Evolutionary conservation across 2,888 invertebrate genomes (phyloP).

Genomic region (Ophion slaviceki): DNA sequence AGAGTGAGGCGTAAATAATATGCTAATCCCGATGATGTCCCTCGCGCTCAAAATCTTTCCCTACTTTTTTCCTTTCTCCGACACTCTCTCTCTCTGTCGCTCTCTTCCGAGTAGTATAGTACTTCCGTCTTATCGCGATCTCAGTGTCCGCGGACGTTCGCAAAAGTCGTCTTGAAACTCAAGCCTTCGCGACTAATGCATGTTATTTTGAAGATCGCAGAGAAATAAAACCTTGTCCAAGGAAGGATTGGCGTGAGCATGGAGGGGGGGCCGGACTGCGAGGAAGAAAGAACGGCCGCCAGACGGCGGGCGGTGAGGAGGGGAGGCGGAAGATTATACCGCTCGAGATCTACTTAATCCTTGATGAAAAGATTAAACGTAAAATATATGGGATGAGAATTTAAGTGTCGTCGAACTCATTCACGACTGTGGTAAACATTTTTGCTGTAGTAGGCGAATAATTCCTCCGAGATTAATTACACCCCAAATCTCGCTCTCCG

Average conservation of each 20-base stretch:
- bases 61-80: conserved; percentile 55
- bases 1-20: conserved; percentile 79
- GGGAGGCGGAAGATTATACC: conserved; percentile 17
- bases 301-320: neutral
- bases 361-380: conserved; percentile 16
- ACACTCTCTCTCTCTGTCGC: conserved; percentile 21
- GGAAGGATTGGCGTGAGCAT: neutral
- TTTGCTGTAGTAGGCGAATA: neutral
- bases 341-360: conserved; percentile 49
- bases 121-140: conserved; percentile 29
- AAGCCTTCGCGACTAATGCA: conserved; percentile 70
- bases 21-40: conserved; percentile 79
- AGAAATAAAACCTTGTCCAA: conserved; percentile 44
- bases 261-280: neutral
- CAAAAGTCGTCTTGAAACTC: conserved; percentile 51
- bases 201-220: conserved; percentile 69
- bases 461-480: neutral
- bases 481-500: too few species aligned
- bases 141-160: conserved; percentile 60
- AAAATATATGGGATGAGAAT: conserved; percentile 25
- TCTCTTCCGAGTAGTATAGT: neutral
- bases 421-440: neutral
- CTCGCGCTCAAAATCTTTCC: conserved; percentile 66
- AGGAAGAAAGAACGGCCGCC: neutral
- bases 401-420: neutral